A percentile compares a stretch with the other conserved stretches of the same genome.
These are phyloP conservation scores for Archaeoteleia sp. DNA, from an alignment of 2,888 invertebrate genomes.

Conservation along the genomic window DNA sequence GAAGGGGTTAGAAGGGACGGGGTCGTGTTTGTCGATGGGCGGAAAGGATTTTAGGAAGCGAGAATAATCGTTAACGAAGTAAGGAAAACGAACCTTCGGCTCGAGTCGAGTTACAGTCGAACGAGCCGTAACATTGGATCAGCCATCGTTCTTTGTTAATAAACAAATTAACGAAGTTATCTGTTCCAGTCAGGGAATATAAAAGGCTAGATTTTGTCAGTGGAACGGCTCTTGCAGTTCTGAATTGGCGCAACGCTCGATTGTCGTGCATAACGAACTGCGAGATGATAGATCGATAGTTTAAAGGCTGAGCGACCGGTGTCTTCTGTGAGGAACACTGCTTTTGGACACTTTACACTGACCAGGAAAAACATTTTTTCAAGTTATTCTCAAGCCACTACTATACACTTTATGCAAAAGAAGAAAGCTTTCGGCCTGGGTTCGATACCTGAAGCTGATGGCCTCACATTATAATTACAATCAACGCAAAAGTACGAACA, in stretches of 20 bases:
- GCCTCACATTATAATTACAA: too few relatives aligned
- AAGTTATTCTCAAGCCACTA: too few relatives aligned
- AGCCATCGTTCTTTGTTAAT: slow-evolving; percentile 41
- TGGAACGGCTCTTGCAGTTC: slow-evolving; percentile 57
- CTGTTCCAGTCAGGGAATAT: slow-evolving; percentile 50
- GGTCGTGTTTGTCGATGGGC: not conserved
- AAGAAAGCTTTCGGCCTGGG: too few relatives aligned
- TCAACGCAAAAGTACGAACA: too few relatives aligned
- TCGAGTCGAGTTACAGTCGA: too few relatives aligned
- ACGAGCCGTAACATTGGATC: slow-evolving; percentile 29
- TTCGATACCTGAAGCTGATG: too few relatives aligned
- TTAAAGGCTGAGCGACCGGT: slow-evolving; percentile 47
- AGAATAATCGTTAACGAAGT: slow-evolving; percentile 53
- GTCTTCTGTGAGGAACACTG: too few relatives aligned
- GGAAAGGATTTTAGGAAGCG: slow-evolving; percentile 14
- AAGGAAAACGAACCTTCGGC: not conserved
- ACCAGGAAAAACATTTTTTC: too few relatives aligned
- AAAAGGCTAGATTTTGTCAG: slow-evolving; percentile 27
- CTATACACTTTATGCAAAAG: too few relatives aligned
- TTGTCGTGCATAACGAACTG: slow-evolving; percentile 52
- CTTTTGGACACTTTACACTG: too few relatives aligned
- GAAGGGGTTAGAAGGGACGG: not conserved
- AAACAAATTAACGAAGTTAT: slow-evolving; percentile 56
- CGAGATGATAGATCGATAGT: slow-evolving; percentile 56
- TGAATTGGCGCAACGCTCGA: slow-evolving; percentile 49